Evolutionary conservation across 2,888 invertebrate genomes (phyloP).

Genomic region (Drosophila aldrichi): DNA sequence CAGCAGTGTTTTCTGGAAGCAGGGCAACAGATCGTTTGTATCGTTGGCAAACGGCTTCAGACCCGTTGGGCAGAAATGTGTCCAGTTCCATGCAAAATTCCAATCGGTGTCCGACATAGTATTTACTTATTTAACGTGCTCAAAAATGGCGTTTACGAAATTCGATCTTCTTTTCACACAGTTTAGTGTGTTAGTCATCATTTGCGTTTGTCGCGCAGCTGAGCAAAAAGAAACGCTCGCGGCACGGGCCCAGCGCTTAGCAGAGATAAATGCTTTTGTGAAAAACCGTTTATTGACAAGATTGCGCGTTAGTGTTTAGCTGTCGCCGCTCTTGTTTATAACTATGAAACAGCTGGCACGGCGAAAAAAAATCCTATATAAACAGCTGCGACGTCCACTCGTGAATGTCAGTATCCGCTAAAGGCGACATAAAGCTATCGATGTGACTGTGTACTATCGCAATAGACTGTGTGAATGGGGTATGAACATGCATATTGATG

Average conservation of each 20-base stretch:
- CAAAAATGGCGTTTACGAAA: constrained; percentile 3
- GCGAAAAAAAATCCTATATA: neutral
- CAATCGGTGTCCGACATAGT: constrained; percentile 59
- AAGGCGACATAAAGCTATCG: neutral
- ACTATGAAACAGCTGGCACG: constrained; percentile 38
- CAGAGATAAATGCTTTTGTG: constrained; percentile 40
- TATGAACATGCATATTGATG: neutral
- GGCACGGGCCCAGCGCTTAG: constrained; percentile 10
- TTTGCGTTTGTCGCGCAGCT: constrained; percentile 25
- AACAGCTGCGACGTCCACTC: constrained; percentile 19
- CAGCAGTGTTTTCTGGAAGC: constrained; percentile 93
- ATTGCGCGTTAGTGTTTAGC: constrained; percentile 37
- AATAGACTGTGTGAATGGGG: neutral
- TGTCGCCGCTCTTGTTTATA: constrained; percentile 42
- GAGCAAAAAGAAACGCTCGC: constrained; percentile 3
- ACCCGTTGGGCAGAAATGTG: constrained; percentile 90
- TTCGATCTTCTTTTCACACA: constrained; percentile 32
- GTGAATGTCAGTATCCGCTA: constrained; percentile 12
- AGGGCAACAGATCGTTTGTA: constrained; percentile 91
- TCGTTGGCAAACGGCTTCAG: constrained; percentile 89
- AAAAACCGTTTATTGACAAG: constrained; percentile 33
- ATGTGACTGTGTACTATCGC: neutral
- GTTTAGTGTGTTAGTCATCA: constrained; percentile 72
- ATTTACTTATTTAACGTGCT: constrained; percentile 5
- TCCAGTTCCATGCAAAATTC: constrained; percentile 89